Percentiles rank a stretch among this genome's conserved stretches.
phyloP scores from a whole-genome alignment of 2,113 vertebrate species.

The Rattus norvegicus region DNA sequence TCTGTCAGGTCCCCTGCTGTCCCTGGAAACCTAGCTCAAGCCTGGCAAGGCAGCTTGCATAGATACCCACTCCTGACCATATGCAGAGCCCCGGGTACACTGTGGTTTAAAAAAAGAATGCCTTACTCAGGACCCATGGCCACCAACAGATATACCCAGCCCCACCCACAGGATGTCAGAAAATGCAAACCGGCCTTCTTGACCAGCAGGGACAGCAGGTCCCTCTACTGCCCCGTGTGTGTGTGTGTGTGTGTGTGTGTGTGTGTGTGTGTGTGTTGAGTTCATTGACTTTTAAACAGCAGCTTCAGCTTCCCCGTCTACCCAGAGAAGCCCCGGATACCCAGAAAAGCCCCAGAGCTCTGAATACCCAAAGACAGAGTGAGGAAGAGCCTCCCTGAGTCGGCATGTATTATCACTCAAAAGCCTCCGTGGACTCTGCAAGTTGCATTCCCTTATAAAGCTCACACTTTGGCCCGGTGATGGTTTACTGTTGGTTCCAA shows the following conservation, averaged over 20 bases:
- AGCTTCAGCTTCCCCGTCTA: background rate
- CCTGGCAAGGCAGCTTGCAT: background rate
- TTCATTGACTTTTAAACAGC: constrained; percentile 34
- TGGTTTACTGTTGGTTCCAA: constrained; percentile 31
- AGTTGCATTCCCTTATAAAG: constrained; percentile 45
- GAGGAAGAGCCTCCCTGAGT: background rate
- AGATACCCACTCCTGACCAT: background rate
- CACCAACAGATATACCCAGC: background rate
- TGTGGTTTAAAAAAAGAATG: background rate
- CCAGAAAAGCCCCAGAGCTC: background rate
- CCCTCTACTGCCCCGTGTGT: background rate
- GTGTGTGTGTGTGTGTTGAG: background rate
- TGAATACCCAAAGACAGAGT: background rate
- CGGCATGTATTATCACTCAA: background rate
- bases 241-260: background rate
- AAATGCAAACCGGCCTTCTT: constrained; percentile 39
- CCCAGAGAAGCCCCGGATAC: background rate
- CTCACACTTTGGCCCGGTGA: background rate
- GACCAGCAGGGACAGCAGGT: background rate
- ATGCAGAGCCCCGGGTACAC: background rate
- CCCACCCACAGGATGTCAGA: constrained; percentile 40
- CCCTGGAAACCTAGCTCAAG: background rate
- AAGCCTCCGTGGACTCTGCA: background rate
- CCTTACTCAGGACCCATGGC: background rate
- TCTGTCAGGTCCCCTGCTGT: background rate